Evolutionary conservation across 92 coral and sea anemone genomes (phyloP), one percentile per base, ranked within the genome.

Genomic region (Siderastrea radians): DNA sequence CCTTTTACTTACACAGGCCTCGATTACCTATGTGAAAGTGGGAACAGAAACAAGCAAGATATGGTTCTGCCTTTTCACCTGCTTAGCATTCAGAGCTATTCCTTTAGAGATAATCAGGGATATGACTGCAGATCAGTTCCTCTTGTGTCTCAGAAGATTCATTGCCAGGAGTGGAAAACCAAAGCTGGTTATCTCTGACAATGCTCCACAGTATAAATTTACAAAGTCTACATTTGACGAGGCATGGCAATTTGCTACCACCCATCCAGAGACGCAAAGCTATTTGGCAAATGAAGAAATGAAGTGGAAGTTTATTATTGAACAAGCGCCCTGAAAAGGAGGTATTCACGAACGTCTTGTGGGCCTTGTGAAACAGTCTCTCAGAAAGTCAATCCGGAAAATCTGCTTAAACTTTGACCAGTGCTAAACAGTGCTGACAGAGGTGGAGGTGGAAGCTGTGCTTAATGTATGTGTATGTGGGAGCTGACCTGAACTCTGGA

Each of bases 1-100:
- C 90, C 90, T 44, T 86, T 90, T 72, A 70, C 90, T 1, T 86
- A 80, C 7, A 67, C 72, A 64, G 94, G 88, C 17, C 88, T 91
- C 38, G 94, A 91, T 72, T 86, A 9, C 62, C 48, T 82, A 62
- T 58, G 65, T 75, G 17, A 75, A 77, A 49, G 80, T 54, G 44
- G 5, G 61, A 9, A 16, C 4, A 74, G 53, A 1, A 47, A 76
- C 70, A 74, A 70, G 8, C 2, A 76, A 85, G 9, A 84, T 78
- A 6, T 86, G 90, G 84, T 54, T 88, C 62, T 88, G 88, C 69
- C 66, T 82, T 7, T 88, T 88, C 59, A 88, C 92, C 62, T 88
- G 79, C 44, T 46, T 76, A 50, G 85, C 88, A 65, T 79, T 82
- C 51, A 76, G 85, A 76, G 85, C 88, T 12, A 52, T 89, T 44